phyloP scores from a whole-genome alignment of 1,140 invertebrate genomes.

The Oryctes rhinoceros region DNA sequence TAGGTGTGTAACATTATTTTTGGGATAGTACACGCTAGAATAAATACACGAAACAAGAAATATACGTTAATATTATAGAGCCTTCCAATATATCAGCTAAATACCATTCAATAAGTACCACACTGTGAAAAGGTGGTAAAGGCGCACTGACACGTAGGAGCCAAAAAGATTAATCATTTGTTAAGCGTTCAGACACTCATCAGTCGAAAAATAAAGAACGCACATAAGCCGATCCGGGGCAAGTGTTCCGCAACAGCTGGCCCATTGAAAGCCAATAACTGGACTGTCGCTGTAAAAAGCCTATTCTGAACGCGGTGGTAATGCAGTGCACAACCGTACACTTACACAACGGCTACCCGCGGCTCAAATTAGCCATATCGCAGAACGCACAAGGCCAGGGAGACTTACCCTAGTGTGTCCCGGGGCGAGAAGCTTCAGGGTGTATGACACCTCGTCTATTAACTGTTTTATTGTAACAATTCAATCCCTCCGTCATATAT shows the following conservation, averaged over 20 bases:
- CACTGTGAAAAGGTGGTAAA: conserved; percentile 1
- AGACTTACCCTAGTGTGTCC: conserved; percentile 49
- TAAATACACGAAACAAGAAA: neutral
- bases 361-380: conserved; percentile 61
- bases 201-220: conserved; percentile 34
- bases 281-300: conserved; percentile 56
- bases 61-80: no score
- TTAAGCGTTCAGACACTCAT: conserved; percentile 23
- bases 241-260: conserved; percentile 44
- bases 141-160: neutral
- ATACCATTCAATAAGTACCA: neutral
- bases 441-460: conserved; percentile 61
- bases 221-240: conserved; percentile 28
- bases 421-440: conserved; percentile 53
- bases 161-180: conserved; percentile 32
- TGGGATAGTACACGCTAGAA: neutral
- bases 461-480: conserved; percentile 61
- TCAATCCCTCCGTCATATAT: conserved; percentile 53
- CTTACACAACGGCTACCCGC: conserved; percentile 59
- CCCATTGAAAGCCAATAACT: conserved; percentile 57
- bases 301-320: conserved; percentile 45
- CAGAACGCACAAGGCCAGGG: conserved; percentile 46
- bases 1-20: no score
- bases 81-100: neutral
- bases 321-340: conserved; percentile 50